Evolutionary conservation across 2,888 invertebrate genomes (phyloP), one percentile per base, ranked within the genome.

Genomic region (Sussaba pulchella): DNA sequence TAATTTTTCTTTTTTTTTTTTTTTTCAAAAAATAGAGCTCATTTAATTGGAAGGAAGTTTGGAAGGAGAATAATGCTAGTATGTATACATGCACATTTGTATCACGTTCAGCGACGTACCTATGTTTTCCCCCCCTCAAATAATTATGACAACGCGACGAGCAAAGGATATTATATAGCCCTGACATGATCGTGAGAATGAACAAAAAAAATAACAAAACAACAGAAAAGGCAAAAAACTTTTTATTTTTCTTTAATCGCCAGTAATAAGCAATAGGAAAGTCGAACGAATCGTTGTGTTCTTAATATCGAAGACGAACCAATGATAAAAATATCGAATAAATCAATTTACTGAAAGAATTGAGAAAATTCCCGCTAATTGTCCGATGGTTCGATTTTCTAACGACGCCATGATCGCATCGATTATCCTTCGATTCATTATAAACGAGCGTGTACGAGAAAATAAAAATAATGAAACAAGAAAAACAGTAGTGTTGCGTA

Each of bases 181-280:
- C 54, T 19, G 24, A 54, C 2, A n/a, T n/a, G n/a, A n/a, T n/a
- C n/a, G n/a, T n/a, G n/a, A 31, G 6, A 5, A 31, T 31, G 31
- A 6, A 31, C 2, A 31, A 31, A 31, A 31, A 31, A 31, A 31
- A 5, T 31, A 31, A 31, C 31, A 31, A 31, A 31, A 31, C 2
- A 63, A 39, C 52, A 19, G 36, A 14, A 36, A 45, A 39, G n/a
- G n/a, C n/a, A n/a, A 19, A 26, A n/a, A 70, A 57, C 41, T 41
- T 77, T 77, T 63, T 69, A 69, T 77, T 77, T 82, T 72, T 81
- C 63, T 69, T 64, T 43, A 39, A 72, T 73, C 72, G 63, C 72
- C 72, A 63, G 72, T 41, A 72, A 73, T 76, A 31, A 50, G 61
- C 61, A 72, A 61, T 63, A 52, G 41, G 54, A 72, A 81, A 67